phyloP scores from a whole-genome alignment of 2,113 vertebrate genomes.

The Pimephales promelas region DNA sequence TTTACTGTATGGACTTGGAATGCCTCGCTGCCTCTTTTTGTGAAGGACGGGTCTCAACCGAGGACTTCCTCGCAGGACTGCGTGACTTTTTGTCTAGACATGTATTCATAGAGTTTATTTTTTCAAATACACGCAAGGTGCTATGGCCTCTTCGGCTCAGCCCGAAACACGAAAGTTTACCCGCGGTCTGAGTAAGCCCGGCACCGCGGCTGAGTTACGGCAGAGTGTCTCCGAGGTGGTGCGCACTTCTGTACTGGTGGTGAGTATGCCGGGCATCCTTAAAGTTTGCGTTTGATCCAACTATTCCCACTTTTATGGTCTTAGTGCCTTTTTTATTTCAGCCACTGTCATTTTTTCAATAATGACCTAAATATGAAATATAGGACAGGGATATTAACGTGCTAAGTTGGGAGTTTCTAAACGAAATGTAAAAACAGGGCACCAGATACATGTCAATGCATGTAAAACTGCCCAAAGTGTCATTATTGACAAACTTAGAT shows the following conservation, averaged over 20 bases:
- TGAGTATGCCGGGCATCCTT: slow-evolving; percentile 78
- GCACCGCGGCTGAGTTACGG: slow-evolving; percentile 91
- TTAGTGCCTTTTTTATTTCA: not conserved
- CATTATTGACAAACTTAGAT: not conserved
- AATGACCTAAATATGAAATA: slow-evolving; percentile 29
- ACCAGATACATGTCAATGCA: not conserved
- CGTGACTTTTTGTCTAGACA: not conserved
- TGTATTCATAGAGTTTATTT: slow-evolving; percentile 1
- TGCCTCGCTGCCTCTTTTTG: slow-evolving; percentile 4
- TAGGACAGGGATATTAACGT: slow-evolving; percentile 26
- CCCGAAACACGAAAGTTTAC: slow-evolving; percentile 93
- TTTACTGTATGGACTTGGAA: not conserved
- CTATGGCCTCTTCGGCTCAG: slow-evolving; percentile 70
- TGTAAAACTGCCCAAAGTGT: not conserved
- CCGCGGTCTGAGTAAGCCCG: slow-evolving; percentile 88
- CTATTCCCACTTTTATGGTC: not conserved
- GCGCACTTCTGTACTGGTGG: slow-evolving; percentile 86
- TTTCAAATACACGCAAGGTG: slow-evolving; percentile 48
- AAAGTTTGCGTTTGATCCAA: not conserved
- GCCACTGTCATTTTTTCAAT: not conserved
- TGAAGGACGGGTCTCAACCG: not conserved
- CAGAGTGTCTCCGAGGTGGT: slow-evolving; percentile 95
- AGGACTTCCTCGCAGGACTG: slow-evolving; percentile 60
- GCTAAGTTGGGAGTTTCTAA: not conserved
- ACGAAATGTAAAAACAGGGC: slow-evolving; percentile 7